Base-by-base conservation (phyloP, 2,797 vertebrate species). In the Scarus forsteni region DNA sequence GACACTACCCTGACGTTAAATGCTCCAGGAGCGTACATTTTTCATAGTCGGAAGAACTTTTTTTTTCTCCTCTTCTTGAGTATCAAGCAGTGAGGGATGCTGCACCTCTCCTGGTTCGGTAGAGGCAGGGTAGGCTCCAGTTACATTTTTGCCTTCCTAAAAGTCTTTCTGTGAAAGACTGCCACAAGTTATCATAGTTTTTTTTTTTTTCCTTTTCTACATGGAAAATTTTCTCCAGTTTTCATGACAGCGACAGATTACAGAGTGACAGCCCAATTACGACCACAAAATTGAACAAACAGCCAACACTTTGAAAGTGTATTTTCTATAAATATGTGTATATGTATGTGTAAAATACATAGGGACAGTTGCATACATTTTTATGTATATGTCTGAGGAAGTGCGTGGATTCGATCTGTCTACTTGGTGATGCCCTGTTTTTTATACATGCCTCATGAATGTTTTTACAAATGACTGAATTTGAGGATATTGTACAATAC, bases 151-250 rank as follows among this genome's bases (percentile, higher is more conserved):
- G 91, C 93, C 92, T 94, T 91, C 81, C 79, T 85, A 40, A 50
- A 51, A 73, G 93, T 94, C 93, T 94, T 94, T 95, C 94, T 92
- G 92, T 95, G 94, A 95, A 95, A 95, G 94, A 91, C 92, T 85
- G 70, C 75, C 82, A 87, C 72, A 77, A 87, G 89, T 77, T n/a
- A 83, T 88, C 75, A 85, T 88, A 79, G 54, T 85, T 92, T 27
- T 27, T 92, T 86, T 73, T 85, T 92, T 27, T 27, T 92, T 86
- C 75, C 80, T 86, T 89, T 86, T 91, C 78, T 88, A 91, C 83
- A 90, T 85, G 68, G 79, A 89, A n/a, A 84, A 70, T 77, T 84
- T 88, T 91, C 61, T 84, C 82, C 59, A 80, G 77, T 88, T 88
- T 91, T 92, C 89, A 92, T 88, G 69, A 87, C 82, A 75, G 88